phyloP scores from a whole-genome alignment of 2,797 vertebrate species.

The Leptodactylus fallax region DNA sequence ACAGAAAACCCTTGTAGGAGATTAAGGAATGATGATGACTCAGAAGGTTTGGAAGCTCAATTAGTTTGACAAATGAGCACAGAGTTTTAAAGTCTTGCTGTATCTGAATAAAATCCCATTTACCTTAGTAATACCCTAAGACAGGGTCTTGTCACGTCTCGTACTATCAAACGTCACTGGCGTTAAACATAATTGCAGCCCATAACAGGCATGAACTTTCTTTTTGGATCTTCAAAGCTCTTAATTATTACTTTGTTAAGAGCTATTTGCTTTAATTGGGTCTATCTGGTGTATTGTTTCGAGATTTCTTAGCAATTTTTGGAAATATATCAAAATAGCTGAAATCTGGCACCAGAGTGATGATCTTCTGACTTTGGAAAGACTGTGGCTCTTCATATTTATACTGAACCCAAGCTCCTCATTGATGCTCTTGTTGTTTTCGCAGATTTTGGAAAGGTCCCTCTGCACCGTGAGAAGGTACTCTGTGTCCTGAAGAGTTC shows the following conservation, averaged over 20 bases:
- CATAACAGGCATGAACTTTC: conserved; percentile 1
- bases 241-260: conserved; percentile 33
- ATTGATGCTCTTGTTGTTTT: conserved; percentile 41
- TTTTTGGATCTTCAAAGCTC: conserved; percentile 1
- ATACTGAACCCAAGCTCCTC: conserved; percentile 4
- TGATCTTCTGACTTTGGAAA: neutral
- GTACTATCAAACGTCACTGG: neutral
- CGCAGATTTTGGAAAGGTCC: conserved; percentile 48
- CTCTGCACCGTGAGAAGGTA: conserved; percentile 49
- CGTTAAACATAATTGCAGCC: conserved; percentile 11
- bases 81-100: neutral
- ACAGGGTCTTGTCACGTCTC: neutral
- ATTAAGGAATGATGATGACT: conserved; percentile 49
- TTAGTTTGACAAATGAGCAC: conserved; percentile 38
- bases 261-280: conserved; percentile 32
- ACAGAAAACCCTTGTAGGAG: conserved; percentile 46
- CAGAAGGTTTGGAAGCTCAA: conserved; percentile 42
- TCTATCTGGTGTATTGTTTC: conserved; percentile 34
- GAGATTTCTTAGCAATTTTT: neutral
- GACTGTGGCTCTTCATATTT: neutral
- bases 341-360: neutral
- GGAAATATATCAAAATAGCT: conserved; percentile 13
- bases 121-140: conserved; percentile 18
- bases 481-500: conserved; percentile 53
- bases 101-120: conserved; percentile 23